Percentiles rank a stretch among this genome's conserved stretches.
Evolutionary conservation across 2,113 vertebrate species (phyloP).

Genomic region (Danio rerio): DNA sequence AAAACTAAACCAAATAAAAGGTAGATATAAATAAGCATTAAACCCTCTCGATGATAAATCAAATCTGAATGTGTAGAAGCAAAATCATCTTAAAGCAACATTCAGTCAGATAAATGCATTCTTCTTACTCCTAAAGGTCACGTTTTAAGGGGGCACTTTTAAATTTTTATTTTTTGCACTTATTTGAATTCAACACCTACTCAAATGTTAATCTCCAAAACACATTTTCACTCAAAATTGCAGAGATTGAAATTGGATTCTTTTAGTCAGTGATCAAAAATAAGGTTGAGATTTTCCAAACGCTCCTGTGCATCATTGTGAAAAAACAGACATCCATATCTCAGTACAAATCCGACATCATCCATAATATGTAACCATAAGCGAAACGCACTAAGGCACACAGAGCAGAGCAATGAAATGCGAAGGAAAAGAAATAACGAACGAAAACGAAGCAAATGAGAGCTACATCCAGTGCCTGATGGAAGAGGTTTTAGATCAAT

Average conservation of each 20-base stretch:
- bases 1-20: background rate
- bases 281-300: background rate
- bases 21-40: background rate
- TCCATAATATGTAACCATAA: constrained; percentile 34
- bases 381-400: constrained; percentile 55
- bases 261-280: constrained; percentile 22
- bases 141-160: background rate
- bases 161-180: background rate
- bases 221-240: background rate
- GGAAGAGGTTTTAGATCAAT: background rate
- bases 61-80: background rate
- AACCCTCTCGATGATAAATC: background rate
- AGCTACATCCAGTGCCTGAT: background rate
- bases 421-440: background rate
- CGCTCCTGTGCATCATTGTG: background rate
- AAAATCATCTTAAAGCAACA: background rate
- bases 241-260: background rate
- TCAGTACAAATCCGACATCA: constrained; percentile 9
- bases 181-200: background rate
- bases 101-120: background rate
- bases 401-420: background rate
- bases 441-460: background rate
- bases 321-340: background rate
- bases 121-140: background rate
- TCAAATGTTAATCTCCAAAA: background rate